These are phyloP conservation scores for Batillaria attramentaria DNA, from an alignment of 1,140 invertebrate genomes.

Conservation along the genomic window DNA sequence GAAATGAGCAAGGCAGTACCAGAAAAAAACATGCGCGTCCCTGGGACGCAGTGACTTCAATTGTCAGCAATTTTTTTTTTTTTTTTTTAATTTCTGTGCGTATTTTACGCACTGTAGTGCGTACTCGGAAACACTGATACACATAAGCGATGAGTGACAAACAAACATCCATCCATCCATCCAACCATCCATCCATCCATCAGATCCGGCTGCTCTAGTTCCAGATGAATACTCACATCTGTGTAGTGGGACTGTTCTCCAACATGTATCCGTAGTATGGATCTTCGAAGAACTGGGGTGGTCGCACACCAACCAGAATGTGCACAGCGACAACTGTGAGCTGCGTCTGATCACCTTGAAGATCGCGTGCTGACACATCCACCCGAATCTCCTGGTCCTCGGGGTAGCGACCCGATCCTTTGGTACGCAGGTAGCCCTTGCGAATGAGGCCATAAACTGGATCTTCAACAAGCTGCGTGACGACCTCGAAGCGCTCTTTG, in stretches of 20 bases:
- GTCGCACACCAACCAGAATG: conserved; percentile 51
- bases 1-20: too few species aligned
- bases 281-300: conserved; percentile 60
- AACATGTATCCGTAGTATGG: conserved; percentile 52
- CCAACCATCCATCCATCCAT: background rate
- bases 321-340: conserved; percentile 37
- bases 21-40: too few species aligned
- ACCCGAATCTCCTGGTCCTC: conserved; percentile 45
- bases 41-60: too few species aligned
- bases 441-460: conserved; percentile 24
- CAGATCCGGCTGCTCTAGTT: too few species aligned
- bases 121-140: background rate
- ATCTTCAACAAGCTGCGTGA: conserved; percentile 40
- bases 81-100: too few species aligned
- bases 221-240: conserved; percentile 47
- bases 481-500: conserved; percentile 52
- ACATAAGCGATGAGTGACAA: background rate
- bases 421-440: conserved; percentile 52
- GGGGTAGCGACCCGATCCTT: conserved; percentile 53
- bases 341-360: conserved; percentile 32
- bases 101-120: too few species aligned
- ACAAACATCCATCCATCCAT: background rate
- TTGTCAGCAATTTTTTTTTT: too few species aligned
- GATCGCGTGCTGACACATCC: conserved; percentile 55
- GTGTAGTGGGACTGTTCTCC: conserved; percentile 54